These are phyloP conservation scores for Penaeus indicus DNA, from an alignment of 1,140 invertebrate genomes.

Conservation along the genomic window DNA sequence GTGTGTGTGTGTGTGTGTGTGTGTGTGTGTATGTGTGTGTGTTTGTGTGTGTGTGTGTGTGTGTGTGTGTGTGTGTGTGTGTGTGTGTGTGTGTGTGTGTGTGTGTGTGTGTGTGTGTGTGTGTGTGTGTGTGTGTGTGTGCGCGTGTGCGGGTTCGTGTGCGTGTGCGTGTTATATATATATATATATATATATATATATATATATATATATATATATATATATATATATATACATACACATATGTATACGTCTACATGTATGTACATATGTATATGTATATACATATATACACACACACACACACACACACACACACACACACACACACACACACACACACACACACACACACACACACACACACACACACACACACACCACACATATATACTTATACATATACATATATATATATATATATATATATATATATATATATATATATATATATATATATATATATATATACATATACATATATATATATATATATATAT, in stretches of 20 bases:
- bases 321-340: not conserved
- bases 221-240: not conserved
- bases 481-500: constrained; percentile 18
- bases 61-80: constrained; percentile 11
- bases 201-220: not conserved
- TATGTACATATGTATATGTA: not conserved
- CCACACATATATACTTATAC: not conserved
- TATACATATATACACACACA: not conserved
- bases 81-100: not conserved
- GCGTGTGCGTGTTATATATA: not conserved
- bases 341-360: not conserved
- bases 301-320: not conserved
- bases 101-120: not conserved
- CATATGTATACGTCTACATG: not conserved
- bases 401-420: no score
- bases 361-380: not conserved
- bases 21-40: no score
- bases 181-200: not conserved
- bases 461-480: not conserved
- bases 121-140: constrained; percentile 3
- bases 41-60: constrained; percentile 11
- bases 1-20: constrained; percentile 15
- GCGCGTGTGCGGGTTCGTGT: not conserved
- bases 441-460: constrained; percentile 18
- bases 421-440: not conserved